Evolutionary conservation across 2,888 invertebrate genomes (phyloP).

Genomic region (Andrena minutula): DNA sequence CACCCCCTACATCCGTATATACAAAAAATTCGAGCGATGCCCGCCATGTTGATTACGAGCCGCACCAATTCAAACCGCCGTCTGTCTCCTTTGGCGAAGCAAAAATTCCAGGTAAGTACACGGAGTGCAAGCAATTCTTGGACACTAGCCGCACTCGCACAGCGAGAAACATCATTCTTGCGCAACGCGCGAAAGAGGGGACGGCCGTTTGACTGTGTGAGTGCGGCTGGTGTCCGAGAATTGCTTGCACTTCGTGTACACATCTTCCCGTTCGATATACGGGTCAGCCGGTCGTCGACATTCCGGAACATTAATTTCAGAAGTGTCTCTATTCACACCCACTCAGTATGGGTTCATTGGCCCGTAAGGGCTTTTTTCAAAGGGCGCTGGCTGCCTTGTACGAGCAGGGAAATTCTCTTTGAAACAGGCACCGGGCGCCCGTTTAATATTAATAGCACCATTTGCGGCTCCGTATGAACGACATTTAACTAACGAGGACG

Average conservation of each 20-base stretch:
- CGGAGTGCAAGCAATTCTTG: not conserved
- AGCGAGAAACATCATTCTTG: no score
- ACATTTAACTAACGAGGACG: slow-evolving; percentile 73
- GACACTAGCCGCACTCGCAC: not conserved
- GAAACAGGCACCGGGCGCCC: slow-evolving; percentile 61
- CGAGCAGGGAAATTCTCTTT: slow-evolving; percentile 72
- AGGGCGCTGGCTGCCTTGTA: slow-evolving; percentile 60
- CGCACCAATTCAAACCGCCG: slow-evolving; percentile 5
- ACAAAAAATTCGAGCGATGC: slow-evolving; percentile 23
- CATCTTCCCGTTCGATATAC: slow-evolving; percentile 57
- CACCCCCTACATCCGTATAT: not conserved
- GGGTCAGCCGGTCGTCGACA: slow-evolving; percentile 77
- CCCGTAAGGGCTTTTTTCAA: slow-evolving; percentile 73
- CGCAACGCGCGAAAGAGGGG: no score
- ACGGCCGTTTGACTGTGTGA: no score
- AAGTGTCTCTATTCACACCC: slow-evolving; percentile 77
- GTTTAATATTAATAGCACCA: slow-evolving; percentile 80
- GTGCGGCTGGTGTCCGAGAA: not conserved
- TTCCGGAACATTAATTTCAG: slow-evolving; percentile 76
- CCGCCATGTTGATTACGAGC: slow-evolving; percentile 13
- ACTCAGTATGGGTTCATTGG: slow-evolving; percentile 58
- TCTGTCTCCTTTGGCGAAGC: not conserved
- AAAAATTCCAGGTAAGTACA: slow-evolving; percentile 38
- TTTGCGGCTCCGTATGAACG: slow-evolving; percentile 72
- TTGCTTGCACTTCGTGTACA: slow-evolving; percentile 7